Evolutionary conservation across 2,888 invertebrate genomes (phyloP), one percentile per base, ranked within the genome.

Genomic region (Gnatocerus cornutus): DNA sequence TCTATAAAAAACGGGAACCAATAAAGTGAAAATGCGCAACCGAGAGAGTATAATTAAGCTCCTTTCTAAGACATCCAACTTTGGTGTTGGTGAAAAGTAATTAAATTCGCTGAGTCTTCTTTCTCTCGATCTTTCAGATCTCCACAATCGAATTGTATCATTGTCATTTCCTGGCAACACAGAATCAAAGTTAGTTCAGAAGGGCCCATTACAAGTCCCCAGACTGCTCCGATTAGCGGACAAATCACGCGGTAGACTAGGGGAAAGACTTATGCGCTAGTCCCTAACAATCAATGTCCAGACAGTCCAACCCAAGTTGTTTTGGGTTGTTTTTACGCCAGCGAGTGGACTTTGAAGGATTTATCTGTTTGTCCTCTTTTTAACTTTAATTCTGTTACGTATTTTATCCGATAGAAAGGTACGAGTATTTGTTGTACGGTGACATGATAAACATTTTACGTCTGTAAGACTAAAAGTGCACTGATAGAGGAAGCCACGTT

Each of bases 231-330:
- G 83, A 84, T 84, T 84, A 84, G 82, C 82, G 83, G 83, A 84
- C 84, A 83, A 83, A 84, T 84, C 83, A 82, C 82, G 81, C 79
- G 78, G 79, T 78, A 71, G 74, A 75, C 78, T 65, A 73, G 78
- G 80, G 79, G 78, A 79, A 82, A 84, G 83, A 84, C 83, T 83
- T 83, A 83, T 83, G 83, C 78, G 81, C 80, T 82, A 80, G 82
- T 83, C 82, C 83, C 74, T 76, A 77, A 80, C 83, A 83, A 84
- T 84, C 84, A 84, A 83, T 84, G 84, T 80, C 78, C 78, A 77
- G 78, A 76, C 77, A 76, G 75, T 65, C 76, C 73, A 74, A 73
- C 74, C 72, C 70, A 73, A 74, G 73, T 75, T 74, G 77, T 77
- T 80, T 82, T 76, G 48, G 50, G 63, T 68, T 74, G 63, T 69